Conservation (phyloP, 2,113 vertebrate species). For the Cavia porcellus region DNA sequence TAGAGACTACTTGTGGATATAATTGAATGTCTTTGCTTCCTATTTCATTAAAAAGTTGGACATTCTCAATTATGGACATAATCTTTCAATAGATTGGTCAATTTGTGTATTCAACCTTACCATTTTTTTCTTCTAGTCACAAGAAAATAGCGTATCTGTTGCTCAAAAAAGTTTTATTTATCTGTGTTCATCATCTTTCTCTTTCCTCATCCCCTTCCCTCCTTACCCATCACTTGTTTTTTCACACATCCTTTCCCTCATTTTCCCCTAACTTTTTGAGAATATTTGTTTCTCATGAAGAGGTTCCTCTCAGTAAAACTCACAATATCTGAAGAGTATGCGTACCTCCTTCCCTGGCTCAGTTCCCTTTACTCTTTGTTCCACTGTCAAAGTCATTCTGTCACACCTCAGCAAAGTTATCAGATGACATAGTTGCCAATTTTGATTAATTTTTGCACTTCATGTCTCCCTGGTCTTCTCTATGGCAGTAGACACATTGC, state of each 20-base stretch:
- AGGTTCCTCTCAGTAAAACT: neutral
- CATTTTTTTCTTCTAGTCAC: neutral
- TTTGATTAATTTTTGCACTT: neutral
- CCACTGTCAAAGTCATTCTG: neutral
- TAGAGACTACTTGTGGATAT: neutral
- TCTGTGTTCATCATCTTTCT: constrained; percentile 9
- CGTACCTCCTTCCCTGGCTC: neutral
- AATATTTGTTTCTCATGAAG: neutral
- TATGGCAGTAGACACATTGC: neutral
- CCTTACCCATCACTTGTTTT: neutral
- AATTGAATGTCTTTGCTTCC: neutral
- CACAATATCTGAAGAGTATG: neutral
- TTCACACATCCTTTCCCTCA: neutral
- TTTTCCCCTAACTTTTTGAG: neutral
- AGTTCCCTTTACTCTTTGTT: neutral
- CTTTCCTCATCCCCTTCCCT: rapidly evolving
- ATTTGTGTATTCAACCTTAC: neutral
- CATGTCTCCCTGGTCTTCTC: neutral
- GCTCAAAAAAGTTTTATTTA: neutral
- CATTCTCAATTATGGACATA: neutral
- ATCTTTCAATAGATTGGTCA: neutral
- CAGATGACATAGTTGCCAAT: neutral
- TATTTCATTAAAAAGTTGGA: constrained; percentile 8
- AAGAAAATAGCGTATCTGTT: neutral
- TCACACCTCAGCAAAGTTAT: neutral